These are phyloP conservation scores for Tipula unca DNA, from an alignment of 2,888 invertebrate species.

Conservation along the genomic window DNA sequence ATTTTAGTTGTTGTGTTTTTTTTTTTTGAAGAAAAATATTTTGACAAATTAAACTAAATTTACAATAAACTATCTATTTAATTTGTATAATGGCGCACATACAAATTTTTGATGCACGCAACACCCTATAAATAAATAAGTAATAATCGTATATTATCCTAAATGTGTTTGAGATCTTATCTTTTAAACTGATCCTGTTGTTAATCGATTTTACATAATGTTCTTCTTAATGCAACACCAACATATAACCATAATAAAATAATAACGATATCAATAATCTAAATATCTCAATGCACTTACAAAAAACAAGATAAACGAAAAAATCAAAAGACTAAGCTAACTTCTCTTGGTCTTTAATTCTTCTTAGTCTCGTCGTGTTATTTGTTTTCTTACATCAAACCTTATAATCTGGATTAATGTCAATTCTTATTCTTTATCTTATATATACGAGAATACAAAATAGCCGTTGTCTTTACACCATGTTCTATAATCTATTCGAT, in stretches of 20 bases:
- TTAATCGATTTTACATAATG: not conserved
- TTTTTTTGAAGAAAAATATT: too few species aligned
- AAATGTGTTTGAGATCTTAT: not conserved
- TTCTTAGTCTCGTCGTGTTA: not conserved
- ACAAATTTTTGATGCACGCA: too few species aligned
- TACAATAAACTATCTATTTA: too few species aligned
- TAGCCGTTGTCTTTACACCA: not conserved
- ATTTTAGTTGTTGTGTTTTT: too few species aligned
- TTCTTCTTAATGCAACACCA: not conserved
- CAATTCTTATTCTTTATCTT: not conserved
- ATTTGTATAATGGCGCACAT: not conserved
- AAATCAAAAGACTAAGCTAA: not conserved
- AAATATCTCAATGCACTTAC: slow-evolving; percentile 14
- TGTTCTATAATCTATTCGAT: not conserved
- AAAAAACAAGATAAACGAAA: not conserved
- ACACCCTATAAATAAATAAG: not conserved
- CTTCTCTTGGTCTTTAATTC: not conserved
- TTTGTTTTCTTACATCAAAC: not conserved
- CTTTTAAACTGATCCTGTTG: not conserved
- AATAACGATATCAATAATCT: not conserved
- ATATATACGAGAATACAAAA: not conserved
- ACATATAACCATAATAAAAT: not conserved
- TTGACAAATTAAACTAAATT: too few species aligned
- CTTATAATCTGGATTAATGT: not conserved
- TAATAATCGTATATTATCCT: not conserved